These are phyloP conservation scores for Lagorchestes hirsutus DNA, from an alignment of 2,797 vertebrate species.

Conservation along the genomic window DNA sequence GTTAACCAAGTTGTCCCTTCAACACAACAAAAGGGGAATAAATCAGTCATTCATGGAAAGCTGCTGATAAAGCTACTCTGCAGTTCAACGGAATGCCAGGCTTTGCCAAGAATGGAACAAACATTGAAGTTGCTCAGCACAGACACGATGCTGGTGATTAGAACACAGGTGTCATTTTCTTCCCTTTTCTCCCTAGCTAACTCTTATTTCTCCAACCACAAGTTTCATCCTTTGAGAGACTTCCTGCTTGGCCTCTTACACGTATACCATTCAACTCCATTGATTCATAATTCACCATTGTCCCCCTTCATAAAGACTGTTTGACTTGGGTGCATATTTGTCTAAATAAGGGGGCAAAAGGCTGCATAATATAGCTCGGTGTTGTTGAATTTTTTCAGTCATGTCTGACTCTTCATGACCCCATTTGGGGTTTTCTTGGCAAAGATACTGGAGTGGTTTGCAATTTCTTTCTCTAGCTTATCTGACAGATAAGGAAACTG, in stretches of 20 bases:
- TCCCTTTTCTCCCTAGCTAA: no score
- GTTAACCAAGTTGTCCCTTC: background rate
- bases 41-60: background rate
- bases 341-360: background rate
- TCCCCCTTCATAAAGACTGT: background rate
- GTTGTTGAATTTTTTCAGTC: background rate
- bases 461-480: background rate
- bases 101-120: background rate
- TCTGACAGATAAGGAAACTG: background rate
- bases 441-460: background rate
- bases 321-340: background rate
- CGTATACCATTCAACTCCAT: background rate
- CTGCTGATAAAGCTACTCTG: background rate
- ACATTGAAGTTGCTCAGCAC: background rate
- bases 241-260: background rate
- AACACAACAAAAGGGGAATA: background rate
- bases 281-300: background rate
- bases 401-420: background rate
- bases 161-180: no score
- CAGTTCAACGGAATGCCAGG: background rate
- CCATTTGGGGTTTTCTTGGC: background rate
- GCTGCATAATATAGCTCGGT: background rate
- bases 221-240: background rate
- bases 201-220: no score
- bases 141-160: background rate